Conservation (phyloP, 1,140 invertebrate species). For the Pemphigus obesinymphae region DNA sequence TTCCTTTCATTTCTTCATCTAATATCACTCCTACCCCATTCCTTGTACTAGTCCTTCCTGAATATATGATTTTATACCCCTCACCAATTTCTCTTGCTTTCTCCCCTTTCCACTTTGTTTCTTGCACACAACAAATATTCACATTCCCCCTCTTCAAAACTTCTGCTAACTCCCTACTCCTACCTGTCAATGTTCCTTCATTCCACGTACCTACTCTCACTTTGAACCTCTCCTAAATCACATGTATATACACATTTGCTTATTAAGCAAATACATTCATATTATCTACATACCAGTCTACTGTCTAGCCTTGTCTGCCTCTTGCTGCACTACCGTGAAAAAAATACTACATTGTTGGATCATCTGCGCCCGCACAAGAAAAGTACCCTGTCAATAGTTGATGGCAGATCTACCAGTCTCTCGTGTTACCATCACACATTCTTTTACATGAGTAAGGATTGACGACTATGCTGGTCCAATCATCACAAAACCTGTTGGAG, state of each 20-base stretch:
- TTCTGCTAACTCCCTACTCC: too few relatives aligned
- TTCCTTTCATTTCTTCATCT: too few relatives aligned
- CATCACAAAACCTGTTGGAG: conserved; percentile 44
- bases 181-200: too few relatives aligned
- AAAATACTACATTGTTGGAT: background rate
- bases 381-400: conserved; percentile 42
- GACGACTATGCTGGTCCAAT: conserved; percentile 13
- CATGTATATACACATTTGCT: background rate
- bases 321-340: background rate
- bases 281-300: background rate
- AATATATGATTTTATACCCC: too few relatives aligned
- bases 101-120: too few relatives aligned
- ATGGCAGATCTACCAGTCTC: conserved; percentile 45
- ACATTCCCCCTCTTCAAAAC: too few relatives aligned
- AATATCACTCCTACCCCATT: too few relatives aligned
- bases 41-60: too few relatives aligned
- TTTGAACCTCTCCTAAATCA: conserved; percentile 46
- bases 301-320: background rate
- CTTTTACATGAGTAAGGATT: background rate
- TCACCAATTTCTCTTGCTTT: too few relatives aligned
- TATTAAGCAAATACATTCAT: background rate
- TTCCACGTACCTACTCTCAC: too few relatives aligned
- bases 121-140: too few relatives aligned
- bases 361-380: background rate
- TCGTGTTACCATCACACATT: background rate